These are phyloP conservation scores for Sebastes nivosus DNA, from an alignment of 2,797 vertebrate genomes.

Conservation along the genomic window DNA sequence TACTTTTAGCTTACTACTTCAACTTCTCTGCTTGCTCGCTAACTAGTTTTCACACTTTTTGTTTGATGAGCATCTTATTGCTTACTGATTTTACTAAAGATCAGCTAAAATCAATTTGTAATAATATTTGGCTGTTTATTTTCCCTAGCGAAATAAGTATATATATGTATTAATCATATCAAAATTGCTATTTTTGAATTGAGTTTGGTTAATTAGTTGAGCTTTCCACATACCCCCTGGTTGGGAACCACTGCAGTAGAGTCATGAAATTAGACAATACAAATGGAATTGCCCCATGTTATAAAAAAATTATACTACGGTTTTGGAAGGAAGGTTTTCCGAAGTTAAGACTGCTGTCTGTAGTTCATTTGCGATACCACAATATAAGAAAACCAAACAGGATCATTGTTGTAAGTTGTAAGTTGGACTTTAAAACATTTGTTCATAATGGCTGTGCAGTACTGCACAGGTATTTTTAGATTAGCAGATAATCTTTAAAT, in stretches of 20 bases:
- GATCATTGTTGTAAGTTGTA: not conserved
- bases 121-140: not conserved
- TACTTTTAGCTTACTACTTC: not conserved
- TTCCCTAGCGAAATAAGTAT: not conserved
- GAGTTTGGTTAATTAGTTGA: not conserved
- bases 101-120: not conserved
- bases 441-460: not conserved
- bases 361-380: no score
- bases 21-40: not conserved
- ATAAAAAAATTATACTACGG: not conserved
- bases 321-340: not conserved
- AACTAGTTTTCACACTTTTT: not conserved
- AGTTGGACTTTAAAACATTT: not conserved
- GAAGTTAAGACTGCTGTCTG: no score
- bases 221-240: not conserved
- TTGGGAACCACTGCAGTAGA: not conserved
- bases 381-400: not conserved
- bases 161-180: not conserved
- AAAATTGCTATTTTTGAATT: fast-evolving
- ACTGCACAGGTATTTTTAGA: not conserved
- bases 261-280: not conserved
- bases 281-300: not conserved
- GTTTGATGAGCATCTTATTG: not conserved
- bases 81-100: not conserved
- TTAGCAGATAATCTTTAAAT: not conserved